These are phyloP conservation scores for Dolichallabes microphthalmus DNA, from an alignment of 2,113 vertebrate genomes.

Conservation along the genomic window DNA sequence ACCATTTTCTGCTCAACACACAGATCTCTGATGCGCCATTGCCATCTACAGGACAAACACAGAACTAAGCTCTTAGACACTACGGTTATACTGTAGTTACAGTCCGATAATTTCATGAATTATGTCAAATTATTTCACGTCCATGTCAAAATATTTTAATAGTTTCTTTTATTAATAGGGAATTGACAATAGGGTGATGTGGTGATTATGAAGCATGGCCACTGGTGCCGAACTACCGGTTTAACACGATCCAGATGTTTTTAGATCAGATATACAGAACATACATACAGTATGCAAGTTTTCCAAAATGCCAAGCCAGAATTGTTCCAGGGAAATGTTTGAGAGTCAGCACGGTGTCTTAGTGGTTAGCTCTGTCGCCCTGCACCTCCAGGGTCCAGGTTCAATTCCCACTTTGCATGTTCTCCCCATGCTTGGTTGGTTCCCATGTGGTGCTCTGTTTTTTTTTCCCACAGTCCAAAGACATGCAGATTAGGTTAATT, in stretches of 20 bases:
- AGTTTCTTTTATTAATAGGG: background rate
- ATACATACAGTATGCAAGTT: too few species aligned
- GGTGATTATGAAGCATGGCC: background rate
- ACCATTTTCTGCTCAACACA: background rate
- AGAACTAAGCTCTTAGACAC: background rate
- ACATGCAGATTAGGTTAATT: too few species aligned
- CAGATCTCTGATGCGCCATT: slow-evolving; percentile 25
- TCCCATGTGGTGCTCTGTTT: too few species aligned
- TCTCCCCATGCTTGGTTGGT: too few species aligned
- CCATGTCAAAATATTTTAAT: background rate
- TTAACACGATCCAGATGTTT: background rate
- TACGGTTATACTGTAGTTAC: background rate
- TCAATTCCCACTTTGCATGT: too few species aligned
- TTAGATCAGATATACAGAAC: too few species aligned
- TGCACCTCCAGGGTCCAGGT: too few species aligned
- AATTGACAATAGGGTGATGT: background rate
- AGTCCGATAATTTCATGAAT: background rate
- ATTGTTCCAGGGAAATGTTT: too few species aligned
- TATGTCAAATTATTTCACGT: background rate
- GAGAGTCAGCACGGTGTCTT: too few species aligned
- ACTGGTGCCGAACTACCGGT: background rate
- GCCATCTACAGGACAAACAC: slow-evolving; percentile 34
- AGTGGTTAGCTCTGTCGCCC: too few species aligned
- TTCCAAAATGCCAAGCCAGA: too few species aligned
- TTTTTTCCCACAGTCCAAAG: too few species aligned